Conservation (phyloP, 2,797 vertebrate genomes). For the Periparus ater region DNA sequence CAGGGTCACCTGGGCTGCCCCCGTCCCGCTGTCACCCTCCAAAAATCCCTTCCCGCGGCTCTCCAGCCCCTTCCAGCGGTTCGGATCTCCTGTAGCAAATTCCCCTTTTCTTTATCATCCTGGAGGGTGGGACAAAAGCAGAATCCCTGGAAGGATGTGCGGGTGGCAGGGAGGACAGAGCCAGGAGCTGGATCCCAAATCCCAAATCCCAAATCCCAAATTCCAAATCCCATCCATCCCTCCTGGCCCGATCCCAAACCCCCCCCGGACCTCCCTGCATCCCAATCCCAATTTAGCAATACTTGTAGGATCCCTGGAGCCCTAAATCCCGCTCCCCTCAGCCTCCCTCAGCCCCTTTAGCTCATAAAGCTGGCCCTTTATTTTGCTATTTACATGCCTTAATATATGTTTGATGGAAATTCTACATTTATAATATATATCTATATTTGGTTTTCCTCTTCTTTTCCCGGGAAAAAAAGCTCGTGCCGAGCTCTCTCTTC, state of each 20-base stretch:
- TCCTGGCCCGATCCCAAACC: not conserved
- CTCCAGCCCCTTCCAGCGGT: not conserved
- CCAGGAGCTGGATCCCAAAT: not conserved
- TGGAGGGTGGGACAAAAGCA: not conserved
- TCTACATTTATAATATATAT: conserved; percentile 69
- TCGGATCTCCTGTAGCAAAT: not conserved
- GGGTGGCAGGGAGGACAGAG: not conserved
- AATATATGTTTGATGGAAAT: conserved; percentile 80
- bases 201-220: not conserved
- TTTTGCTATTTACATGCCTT: conserved; percentile 81
- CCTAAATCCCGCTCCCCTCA: not conserved
- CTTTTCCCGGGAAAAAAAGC: conserved; percentile 47
- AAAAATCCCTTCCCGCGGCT: not conserved
- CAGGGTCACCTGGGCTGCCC: rapidly evolving
- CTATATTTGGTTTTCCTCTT: conserved; percentile 59
- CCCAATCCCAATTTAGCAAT: conserved; percentile 39
- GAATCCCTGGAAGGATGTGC: not conserved
- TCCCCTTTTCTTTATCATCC: not conserved
- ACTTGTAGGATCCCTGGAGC: conserved; percentile 20
- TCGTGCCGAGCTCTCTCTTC: conserved; percentile 39
- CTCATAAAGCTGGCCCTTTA: conserved; percentile 77
- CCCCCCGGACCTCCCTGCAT: not conserved
- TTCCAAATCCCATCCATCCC: not conserved
- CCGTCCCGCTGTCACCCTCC: rapidly evolving
- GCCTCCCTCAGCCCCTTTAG: conserved; percentile 25